Base-by-base conservation (phyloP, 2,888 invertebrate species). In the Trisateles emortualis region DNA sequence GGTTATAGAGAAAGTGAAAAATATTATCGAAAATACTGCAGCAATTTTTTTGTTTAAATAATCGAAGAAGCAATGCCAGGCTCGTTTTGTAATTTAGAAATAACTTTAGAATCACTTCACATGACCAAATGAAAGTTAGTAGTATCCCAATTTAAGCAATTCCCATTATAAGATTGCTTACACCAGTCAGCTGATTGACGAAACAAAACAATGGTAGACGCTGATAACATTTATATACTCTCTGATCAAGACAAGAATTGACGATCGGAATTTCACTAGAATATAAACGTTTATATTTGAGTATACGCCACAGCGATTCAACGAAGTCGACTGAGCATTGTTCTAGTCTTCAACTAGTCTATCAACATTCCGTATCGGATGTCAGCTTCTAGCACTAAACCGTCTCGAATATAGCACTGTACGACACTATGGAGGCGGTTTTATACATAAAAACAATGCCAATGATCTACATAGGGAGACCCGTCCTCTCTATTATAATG, bases 341-440 rank as follows among this genome's bases (percentile, higher is more conserved):
- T 81, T 82, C 81, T 79, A 80, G 74, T 61, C 65, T 71, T 81
- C 70, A 70, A 78, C 80, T 81, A 75, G 82, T 81, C 77, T 77
- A 79, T 84, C 81, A 79, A 81, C 82, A 84, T 83, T 80, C 80
- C 81, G 57, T 63, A 59, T 74, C 77, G 70, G 71, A 71, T 80
- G 78, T 77, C 81, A 77, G 68, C 69, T 55, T 29, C 74, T 47
- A 64, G 59, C 58, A 62, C 72, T 69, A 72, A 73, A 72, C 71
- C 69, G 72, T 61, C 72, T 50, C 52, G 68, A 64, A 72, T 70
- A 72, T 68, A 65, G 66, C 66, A 68, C 49, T 24, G 35, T 30
- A 55, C 60, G 48, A 26, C 8, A 42, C 40, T 44, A 48, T 60
- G 43, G 52, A 54, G 65, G 59, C 59, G 59, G 58, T 60, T 66